Percentiles rank a stretch among this genome's conserved stretches.
phyloP scores from a whole-genome alignment of 2,797 vertebrate species.

The Tokudaia muenninki region DNA sequence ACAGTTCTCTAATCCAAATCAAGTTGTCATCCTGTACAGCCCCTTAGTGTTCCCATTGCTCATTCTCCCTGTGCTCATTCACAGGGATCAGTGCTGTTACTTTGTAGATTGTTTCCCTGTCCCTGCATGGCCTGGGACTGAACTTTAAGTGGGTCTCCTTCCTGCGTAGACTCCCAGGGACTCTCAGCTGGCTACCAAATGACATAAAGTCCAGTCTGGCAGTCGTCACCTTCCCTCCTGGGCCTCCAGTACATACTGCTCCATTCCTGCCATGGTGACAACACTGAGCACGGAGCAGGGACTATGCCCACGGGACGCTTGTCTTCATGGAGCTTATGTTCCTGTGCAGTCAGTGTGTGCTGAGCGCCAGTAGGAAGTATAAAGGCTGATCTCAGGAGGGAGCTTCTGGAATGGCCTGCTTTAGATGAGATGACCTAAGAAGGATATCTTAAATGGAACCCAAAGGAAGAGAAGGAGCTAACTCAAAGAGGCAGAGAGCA shows the following conservation, averaged over 20 bases:
- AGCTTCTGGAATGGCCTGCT: not conserved
- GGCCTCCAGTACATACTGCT: not conserved
- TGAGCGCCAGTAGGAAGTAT: not conserved
- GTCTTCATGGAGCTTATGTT: not conserved
- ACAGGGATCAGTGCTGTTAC: not conserved
- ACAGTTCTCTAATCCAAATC: not conserved
- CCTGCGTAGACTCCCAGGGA: not conserved
- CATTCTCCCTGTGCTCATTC: not conserved
- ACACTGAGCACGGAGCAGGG: not conserved
- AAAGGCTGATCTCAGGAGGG: not conserved
- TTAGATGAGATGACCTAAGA: not conserved
- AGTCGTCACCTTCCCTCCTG: not conserved
- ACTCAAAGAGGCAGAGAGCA: not conserved
- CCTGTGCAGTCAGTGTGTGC: not conserved
- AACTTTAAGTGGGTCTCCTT: not conserved
- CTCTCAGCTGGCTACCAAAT: not conserved
- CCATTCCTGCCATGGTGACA: accelerated
- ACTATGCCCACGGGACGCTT: too few relatives aligned
- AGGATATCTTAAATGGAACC: not conserved
- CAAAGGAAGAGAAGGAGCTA: not conserved
- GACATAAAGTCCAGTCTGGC: not conserved
- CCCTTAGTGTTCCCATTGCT: not conserved
- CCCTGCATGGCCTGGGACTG: not conserved
- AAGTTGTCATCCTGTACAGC: not conserved
- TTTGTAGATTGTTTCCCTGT: not conserved